Evolutionary conservation across 2,113 vertebrate species (phyloP).

Genomic region (Alethe castanea): DNA sequence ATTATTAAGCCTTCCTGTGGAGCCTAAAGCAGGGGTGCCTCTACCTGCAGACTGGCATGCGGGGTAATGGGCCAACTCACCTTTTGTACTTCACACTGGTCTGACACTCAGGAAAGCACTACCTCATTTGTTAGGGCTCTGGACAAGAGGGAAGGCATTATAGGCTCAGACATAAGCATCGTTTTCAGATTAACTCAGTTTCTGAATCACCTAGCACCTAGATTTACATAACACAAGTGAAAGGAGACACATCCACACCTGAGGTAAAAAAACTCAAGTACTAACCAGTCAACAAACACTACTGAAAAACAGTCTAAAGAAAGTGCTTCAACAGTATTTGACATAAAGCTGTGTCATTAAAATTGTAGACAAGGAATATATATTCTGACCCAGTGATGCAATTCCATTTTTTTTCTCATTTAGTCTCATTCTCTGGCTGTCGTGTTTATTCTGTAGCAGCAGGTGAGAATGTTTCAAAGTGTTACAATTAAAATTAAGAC

Average conservation of each 20-base stretch:
- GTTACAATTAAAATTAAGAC: neutral
- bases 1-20: neutral
- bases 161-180: neutral
- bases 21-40: neutral
- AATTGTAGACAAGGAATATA: neutral
- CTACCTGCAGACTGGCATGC: fast-evolving
- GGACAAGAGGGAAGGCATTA: neutral
- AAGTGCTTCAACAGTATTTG: neutral
- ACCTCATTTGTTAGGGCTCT: neutral
- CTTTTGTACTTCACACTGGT: neutral
- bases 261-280: neutral
- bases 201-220: neutral
- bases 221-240: neutral
- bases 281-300: neutral
- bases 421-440: neutral
- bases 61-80: neutral
- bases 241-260: neutral
- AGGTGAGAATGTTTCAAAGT: neutral
- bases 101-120: neutral
- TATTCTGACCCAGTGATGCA: neutral
- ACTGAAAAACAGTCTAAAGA: neutral
- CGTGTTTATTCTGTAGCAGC: neutral
- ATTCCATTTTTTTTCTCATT: neutral
- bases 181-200: neutral
- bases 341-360: neutral